These are phyloP conservation scores for Drosophila athabasca DNA, from an alignment of 1,140 invertebrate species.

Conservation along the genomic window DNA sequence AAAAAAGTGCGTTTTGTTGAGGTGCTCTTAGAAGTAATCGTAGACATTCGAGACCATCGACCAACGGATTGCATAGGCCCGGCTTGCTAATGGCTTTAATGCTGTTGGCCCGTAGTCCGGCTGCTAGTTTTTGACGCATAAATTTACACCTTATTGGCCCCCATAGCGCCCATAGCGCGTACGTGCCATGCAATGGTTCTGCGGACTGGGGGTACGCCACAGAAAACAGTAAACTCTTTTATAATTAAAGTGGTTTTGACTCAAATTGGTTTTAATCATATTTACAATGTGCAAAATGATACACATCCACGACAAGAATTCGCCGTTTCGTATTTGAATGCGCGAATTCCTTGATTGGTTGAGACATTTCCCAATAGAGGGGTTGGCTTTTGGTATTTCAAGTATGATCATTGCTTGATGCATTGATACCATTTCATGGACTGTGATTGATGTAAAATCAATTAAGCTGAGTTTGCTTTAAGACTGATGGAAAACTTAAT, in stretches of 20 bases:
- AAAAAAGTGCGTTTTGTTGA: conserved; percentile 61
- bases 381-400: no score
- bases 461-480: no score
- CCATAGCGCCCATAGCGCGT: conserved; percentile 72
- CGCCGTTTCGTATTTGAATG: conserved; percentile 51
- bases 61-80: conserved; percentile 66
- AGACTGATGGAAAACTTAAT: no score
- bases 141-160: conserved; percentile 82
- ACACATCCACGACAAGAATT: conserved; percentile 56
- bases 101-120: conserved; percentile 29
- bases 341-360: conserved; percentile 32
- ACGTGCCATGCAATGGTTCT: conserved; percentile 54
- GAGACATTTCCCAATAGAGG: background rate
- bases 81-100: conserved; percentile 58
- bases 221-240: conserved; percentile 29
- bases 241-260: conserved; percentile 80
- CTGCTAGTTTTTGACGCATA: conserved; percentile 56
- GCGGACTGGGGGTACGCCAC: conserved; percentile 2
- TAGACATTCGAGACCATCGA: no score
- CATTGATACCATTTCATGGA: no score
- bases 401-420: no score
- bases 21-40: conserved; percentile 55
- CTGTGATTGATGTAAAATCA: no score
- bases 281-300: conserved; percentile 56
- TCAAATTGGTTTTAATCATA: conserved; percentile 78